Percentiles rank a stretch among this genome's conserved stretches.
These are phyloP conservation scores for Aquatica leii DNA, from an alignment of 2,888 invertebrate species.

Conservation along the genomic window DNA sequence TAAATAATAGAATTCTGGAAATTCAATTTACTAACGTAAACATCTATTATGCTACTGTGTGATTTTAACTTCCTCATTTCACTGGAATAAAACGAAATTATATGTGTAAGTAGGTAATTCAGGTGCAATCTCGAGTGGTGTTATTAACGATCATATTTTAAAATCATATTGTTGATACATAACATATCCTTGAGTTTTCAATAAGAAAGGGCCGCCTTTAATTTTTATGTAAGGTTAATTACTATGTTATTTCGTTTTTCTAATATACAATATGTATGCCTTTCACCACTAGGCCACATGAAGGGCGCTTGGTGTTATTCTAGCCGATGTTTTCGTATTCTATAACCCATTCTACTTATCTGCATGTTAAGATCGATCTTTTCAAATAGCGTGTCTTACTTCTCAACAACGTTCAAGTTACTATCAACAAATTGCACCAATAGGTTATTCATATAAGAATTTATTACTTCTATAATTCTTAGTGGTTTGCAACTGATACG, in stretches of 20 bases:
- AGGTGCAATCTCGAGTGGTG: background rate
- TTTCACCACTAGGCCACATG: slow-evolving; percentile 37
- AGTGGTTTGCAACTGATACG: no score
- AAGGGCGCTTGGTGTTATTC: slow-evolving; percentile 25
- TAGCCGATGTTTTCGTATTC: slow-evolving; percentile 7
- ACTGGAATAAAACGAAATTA: slow-evolving; percentile 13
- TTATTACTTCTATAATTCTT: no score
- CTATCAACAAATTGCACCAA: no score
- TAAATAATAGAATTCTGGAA: background rate
- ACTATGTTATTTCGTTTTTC: slow-evolving; percentile 30
- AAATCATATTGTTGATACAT: slow-evolving; percentile 17
- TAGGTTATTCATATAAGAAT: no score
- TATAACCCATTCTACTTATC: background rate
- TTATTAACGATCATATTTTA: slow-evolving; percentile 11
- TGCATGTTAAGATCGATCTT: background rate
- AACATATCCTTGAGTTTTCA: slow-evolving; percentile 24
- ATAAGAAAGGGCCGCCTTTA: slow-evolving; percentile 24
- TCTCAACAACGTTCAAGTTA: no score
- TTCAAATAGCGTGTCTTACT: no score
- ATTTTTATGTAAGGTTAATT: slow-evolving; percentile 26
- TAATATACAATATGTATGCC: slow-evolving; percentile 22
- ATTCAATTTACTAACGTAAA: no score
- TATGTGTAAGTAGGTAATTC: background rate
- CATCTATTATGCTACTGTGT: background rate
- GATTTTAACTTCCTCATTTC: slow-evolving; percentile 36